A percentile compares a stretch with the other conserved stretches of the same genome.
Conservation (phyloP, 2,888 invertebrate species). For the Sturmia bella region DNA sequence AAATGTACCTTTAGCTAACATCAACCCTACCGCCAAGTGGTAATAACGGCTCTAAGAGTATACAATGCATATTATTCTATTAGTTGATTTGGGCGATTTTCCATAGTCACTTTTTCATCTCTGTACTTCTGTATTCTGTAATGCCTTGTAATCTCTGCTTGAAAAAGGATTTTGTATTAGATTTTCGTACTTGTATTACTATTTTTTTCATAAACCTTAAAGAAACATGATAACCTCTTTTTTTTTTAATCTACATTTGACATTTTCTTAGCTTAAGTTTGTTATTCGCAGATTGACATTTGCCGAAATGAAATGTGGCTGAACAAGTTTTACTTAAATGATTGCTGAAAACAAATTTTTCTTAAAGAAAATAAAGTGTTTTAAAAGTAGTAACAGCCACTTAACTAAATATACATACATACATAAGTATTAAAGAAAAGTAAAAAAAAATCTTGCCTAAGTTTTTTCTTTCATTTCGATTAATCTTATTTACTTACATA, state of each 20-base stretch:
- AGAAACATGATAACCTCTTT: conserved; percentile 1
- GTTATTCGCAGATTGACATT: conserved; percentile 40
- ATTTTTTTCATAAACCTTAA: too few relatives aligned
- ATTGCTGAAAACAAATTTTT: neutral
- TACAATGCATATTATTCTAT: too few relatives aligned
- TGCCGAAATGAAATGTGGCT: conserved; percentile 8
- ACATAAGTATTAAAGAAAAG: neutral
- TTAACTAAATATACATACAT: too few relatives aligned
- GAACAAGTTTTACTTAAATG: conserved; percentile 28
- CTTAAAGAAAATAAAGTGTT: neutral
- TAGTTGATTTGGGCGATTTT: too few relatives aligned
- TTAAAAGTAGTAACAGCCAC: neutral
- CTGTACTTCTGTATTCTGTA: too few relatives aligned
- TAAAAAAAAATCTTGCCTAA: conserved; percentile 13
- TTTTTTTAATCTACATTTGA: conserved; percentile 52
- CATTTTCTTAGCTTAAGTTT: conserved; percentile 37
- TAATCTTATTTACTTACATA: conserved; percentile 25
- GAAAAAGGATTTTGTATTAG: too few relatives aligned
- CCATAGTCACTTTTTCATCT: too few relatives aligned
- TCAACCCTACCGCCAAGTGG: too few relatives aligned
- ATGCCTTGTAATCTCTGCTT: too few relatives aligned
- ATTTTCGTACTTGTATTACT: too few relatives aligned
- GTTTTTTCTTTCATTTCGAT: neutral
- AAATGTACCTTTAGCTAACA: too few relatives aligned
- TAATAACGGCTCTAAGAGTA: too few relatives aligned